Conservation (phyloP, 1,140 invertebrate genomes). For the Meloidogyne floridensis region DNA sequence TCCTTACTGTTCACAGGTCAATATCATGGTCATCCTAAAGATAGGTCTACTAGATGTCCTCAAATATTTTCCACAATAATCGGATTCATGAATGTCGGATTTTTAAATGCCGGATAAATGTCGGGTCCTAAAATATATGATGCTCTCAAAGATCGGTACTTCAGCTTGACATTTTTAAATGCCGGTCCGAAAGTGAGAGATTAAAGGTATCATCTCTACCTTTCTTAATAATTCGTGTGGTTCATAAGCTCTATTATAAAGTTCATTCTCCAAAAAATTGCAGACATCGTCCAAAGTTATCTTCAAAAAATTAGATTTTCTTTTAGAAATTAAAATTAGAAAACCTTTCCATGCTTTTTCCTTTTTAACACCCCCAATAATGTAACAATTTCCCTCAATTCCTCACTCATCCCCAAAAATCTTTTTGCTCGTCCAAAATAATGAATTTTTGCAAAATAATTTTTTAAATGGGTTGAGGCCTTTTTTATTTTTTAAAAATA, state of each 20-base stretch:
- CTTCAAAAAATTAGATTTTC: constrained; percentile 46
- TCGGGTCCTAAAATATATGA: too few species aligned
- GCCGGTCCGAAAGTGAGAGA: too few species aligned
- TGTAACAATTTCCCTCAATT: constrained; percentile 63
- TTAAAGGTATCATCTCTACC: neutral
- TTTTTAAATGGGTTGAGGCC: constrained; percentile 64
- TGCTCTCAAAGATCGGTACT: too few species aligned
- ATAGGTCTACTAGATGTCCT: too few species aligned
- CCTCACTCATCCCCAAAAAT: constrained; percentile 65
- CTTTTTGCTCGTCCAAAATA: constrained; percentile 64
- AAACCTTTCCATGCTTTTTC: constrained; percentile 66
- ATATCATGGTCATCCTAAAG: too few species aligned
- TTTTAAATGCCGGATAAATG: too few species aligned
- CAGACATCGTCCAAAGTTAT: constrained; percentile 66
- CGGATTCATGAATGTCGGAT: too few species aligned
- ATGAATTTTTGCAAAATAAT: constrained; percentile 64
- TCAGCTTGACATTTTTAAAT: too few species aligned
- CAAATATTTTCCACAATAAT: too few species aligned
- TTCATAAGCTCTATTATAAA: constrained; percentile 65
- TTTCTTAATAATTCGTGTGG: constrained; percentile 66
- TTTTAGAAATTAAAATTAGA: constrained; percentile 12
- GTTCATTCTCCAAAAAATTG: constrained; percentile 65
- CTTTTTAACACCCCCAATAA: constrained; percentile 63
- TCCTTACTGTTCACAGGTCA: too few species aligned
- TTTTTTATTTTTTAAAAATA: neutral